Evolutionary conservation across 2,888 invertebrate species (phyloP), one percentile per base, ranked within the genome.

Genomic region (Volucella bombylans): DNA sequence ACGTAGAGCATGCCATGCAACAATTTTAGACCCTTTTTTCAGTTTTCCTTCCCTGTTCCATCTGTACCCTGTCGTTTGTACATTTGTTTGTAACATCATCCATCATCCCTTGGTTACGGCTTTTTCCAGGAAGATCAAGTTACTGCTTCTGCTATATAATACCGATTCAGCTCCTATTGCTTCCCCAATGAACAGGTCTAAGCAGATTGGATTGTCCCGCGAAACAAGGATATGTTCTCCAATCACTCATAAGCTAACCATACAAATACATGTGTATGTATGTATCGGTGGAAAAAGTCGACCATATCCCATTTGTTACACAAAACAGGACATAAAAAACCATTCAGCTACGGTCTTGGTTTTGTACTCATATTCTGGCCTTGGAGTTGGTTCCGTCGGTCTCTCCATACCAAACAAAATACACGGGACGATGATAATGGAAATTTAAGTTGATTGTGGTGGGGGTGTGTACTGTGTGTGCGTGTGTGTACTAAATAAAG

Each of bases 1-100:
- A 74, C 74, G 65, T 54, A 43, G 54, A 69, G 43, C 65, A 69
- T 73, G 69, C 78, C 82, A 67, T 78, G 77, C 69, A 68, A 78
- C 73, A 49, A 79, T 57, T 64, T 50, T 61, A 14, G 54, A 55
- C 65, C 39, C 14, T 47, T 64, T 18, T 55, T 38, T 23, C 1
- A 1, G 41, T 10, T 1, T 47, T n/a, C 38, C n/a, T 39, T 50
- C 6, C 23, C 18, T 14, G 41, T 31, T 23, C 14, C 2, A 59
- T 39, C 11, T 68, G 23, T 14, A 23, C 41, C 23, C 54, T 38
- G 15, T 65, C 39, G 2, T 54, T 39, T 43, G 52, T 57, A 15
- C 23, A 59, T 76, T 61, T 59, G 61, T 68, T 64, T 69, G 57
- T 64, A 54, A 49, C 57, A 55, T 49, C 68, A 77, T 78, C 38